phyloP scores from a whole-genome alignment of 1,140 invertebrate species.

The Chironomus tepperi region DNA sequence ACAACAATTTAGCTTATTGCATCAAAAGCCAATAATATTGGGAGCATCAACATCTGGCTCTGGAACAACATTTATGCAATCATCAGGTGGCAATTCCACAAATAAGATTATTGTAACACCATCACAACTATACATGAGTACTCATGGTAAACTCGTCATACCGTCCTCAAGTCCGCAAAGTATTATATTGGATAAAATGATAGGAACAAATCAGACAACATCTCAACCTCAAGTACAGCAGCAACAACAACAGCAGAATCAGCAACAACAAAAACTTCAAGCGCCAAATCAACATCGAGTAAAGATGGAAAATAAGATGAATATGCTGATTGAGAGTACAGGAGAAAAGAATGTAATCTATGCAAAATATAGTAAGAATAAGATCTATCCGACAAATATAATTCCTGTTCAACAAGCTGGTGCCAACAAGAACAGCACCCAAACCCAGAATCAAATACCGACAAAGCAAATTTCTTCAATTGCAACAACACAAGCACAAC shows the following conservation, averaged over 20 bases:
- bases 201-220: background rate
- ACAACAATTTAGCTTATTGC: background rate
- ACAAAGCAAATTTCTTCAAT: background rate
- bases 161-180: slow-evolving; percentile 17
- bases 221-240: background rate
- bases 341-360: slow-evolving; percentile 12
- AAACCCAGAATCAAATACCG: background rate
- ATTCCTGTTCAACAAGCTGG: background rate
- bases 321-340: background rate
- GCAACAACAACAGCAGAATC: too few species aligned
- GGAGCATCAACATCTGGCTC: background rate
- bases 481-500: background rate
- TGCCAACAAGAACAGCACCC: background rate
- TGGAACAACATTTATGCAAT: background rate
- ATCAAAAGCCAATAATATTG: background rate
- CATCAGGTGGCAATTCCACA: background rate
- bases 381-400: background rate
- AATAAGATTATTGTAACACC: slow-evolving; percentile 17
- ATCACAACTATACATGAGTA: background rate
- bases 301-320: slow-evolving; percentile 16
- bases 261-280: background rate
- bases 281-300: background rate
- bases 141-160: background rate
- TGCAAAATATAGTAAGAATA: slow-evolving; percentile 4
- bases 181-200: slow-evolving; percentile 22